Base-by-base conservation (phyloP, 2,888 invertebrate species). In the Coleophora deauratella region DNA sequence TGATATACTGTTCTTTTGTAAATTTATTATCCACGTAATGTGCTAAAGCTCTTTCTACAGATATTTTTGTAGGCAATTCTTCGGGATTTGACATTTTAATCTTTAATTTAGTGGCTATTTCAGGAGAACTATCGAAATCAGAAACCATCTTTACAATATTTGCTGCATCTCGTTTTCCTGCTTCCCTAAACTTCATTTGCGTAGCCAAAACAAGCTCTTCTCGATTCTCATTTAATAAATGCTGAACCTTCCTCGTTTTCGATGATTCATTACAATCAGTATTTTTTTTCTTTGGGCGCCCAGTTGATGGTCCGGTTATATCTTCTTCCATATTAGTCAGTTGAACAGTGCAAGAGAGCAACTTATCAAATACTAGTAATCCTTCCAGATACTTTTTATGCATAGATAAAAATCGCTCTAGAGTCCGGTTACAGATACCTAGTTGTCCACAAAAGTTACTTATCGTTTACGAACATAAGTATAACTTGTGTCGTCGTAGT, bases 191-290 rank as follows among this genome's bases (percentile, higher is more conserved):
- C 11, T 40, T 35, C 11, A 11, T 11, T 40, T 40, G 15, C 15
- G 11, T 30, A 13, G 40, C 40, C 28, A 35, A 12, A 13, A 30
- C 10, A 30, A 40, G n/a, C 15, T 40, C 40, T 21, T 35, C 40
- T 30, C 28, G 35, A 30, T 15, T 35, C 8, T 13, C 15, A 13
- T 27, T 35, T 30, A 28, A 12, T 30, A 40, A 14, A 15, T 32
- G 8, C 10, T 31, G 15, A 10, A 21, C 27, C 11, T 35, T 35
- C 9, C 10, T 9, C 15, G 6, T 15, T 21, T 35, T 35, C 10
- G 35, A 7, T 7, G 9, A n/a, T 7, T 35, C 35, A 11, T 11
- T 15, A 10, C 35, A 35, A 2, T 35, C 35, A 3, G 15, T 10
- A 10, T 15, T 15, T 3, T 10, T 21, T 35, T 35, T 35, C 4